Base-by-base conservation (phyloP, 2,113 vertebrate genomes). In the Anhinga anhinga region DNA sequence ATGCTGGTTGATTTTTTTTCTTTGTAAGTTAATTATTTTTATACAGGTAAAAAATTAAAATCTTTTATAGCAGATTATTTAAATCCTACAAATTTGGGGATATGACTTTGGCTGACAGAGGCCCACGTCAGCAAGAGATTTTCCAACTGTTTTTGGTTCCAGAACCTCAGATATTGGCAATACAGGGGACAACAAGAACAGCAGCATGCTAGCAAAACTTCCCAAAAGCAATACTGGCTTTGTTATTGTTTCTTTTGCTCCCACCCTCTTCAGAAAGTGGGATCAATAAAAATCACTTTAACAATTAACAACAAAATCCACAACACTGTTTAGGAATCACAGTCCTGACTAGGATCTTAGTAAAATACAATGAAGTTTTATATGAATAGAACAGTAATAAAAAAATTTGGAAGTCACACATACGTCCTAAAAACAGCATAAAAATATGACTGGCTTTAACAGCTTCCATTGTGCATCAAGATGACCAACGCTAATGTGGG, bases 1-100 rank as follows among this genome's bases (percentile, higher is more conserved):
- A 45, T 22, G 12, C 13, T 5, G 7, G 23, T 1, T 0, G 1
- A 25, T 44, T 49, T 14, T 29, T 53, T 47, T 50, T 17, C 3
- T 63, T 5, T 23, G 9, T 3, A 47, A 50, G 6, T 69, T 52
- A 30, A 59, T 44, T 36, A 47, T 44, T 40, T 52, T 94, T 44
- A 45, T 25, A 47, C 3, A 77, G 5, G 7, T 47, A 14, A 85
- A 84, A 73, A 7, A 11, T 5, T 2, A 49, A 63, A 44, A 3
- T 26, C 1, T 38, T 58, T 38, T 32, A 20, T 3, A 85, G n/a
- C 6, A 25, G 20, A 45, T 61, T 72, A 58, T 44, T 67, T 45
- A 9, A 67, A 84, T 15, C 27, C 20, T n/a, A 7, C 7, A 34
- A 20, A 16, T 73, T 36, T 56, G 8, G 11, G 27, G 11, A 90